Conservation (phyloP, 2,797 vertebrate species). For the Spinus pinus region DNA sequence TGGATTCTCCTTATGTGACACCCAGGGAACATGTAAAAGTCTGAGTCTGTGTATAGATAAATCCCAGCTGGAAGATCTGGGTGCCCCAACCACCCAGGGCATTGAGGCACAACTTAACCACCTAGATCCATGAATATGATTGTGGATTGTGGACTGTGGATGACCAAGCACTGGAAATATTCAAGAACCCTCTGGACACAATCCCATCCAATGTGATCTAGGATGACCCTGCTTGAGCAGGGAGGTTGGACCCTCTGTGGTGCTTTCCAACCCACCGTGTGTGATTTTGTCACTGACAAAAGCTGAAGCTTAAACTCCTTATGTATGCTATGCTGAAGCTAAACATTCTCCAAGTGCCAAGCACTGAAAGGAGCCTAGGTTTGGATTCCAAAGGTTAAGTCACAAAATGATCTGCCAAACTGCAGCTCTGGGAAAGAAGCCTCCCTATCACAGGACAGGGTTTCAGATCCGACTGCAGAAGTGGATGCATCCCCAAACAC, state of each 20-base stretch:
- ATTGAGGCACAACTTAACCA: neutral
- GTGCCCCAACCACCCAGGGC: no score
- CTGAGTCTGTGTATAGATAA: neutral
- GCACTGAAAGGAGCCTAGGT: neutral
- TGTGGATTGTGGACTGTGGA: neutral
- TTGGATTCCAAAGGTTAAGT: neutral
- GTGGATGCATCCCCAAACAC: neutral
- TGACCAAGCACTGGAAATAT: neutral
- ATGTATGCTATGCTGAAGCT: neutral
- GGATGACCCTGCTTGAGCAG: neutral
- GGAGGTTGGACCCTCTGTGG: neutral
- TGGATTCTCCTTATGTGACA: neutral
- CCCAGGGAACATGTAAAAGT: neutral
- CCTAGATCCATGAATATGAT: neutral
- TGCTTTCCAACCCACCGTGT: neutral
- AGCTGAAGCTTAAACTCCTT: neutral
- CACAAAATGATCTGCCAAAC: neutral
- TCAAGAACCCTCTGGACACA: neutral
- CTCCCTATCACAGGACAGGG: neutral
- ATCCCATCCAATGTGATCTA: neutral
- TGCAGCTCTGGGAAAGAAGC: neutral
- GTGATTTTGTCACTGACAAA: neutral
- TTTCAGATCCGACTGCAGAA: neutral
- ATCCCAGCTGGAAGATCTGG: neutral
- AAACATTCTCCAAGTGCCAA: neutral